Evolutionary conservation across 2,113 vertebrate species (phyloP).

Genomic region (Nicator chloris): DNA sequence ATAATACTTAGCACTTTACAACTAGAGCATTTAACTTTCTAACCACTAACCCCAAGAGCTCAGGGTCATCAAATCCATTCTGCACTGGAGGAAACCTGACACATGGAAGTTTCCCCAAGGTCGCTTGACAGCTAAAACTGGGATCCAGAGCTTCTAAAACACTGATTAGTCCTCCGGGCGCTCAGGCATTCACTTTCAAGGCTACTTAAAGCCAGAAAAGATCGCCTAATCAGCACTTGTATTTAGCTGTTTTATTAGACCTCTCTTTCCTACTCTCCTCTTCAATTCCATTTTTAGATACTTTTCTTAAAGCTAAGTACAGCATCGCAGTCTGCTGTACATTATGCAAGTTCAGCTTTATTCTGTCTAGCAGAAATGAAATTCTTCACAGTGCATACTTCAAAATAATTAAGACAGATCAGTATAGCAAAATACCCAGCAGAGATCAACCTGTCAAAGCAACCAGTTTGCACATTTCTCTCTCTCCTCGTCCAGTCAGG

Average conservation of each 20-base stretch:
- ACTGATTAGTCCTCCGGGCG: not conserved
- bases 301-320: not conserved
- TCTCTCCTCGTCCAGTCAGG: not conserved
- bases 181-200: not conserved
- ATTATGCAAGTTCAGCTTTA: slow-evolving; percentile 37
- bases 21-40: not conserved
- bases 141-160: not conserved
- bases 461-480: not conserved
- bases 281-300: not conserved
- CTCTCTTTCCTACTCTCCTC: not conserved
- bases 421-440: not conserved
- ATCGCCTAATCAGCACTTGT: not conserved
- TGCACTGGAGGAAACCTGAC: not conserved
- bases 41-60: not conserved
- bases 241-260: not conserved
- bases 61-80: not conserved
- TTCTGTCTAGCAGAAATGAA: slow-evolving; percentile 19
- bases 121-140: not conserved
- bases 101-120: not conserved
- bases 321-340: not conserved
- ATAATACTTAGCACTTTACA: not conserved
- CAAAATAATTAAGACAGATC: slow-evolving; percentile 34
- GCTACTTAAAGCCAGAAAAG: not conserved
- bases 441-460: slow-evolving; percentile 31
- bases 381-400: slow-evolving; percentile 38